These are phyloP conservation scores for Phaedon cochleariae DNA, from an alignment of 2,888 invertebrate species.

Conservation along the genomic window DNA sequence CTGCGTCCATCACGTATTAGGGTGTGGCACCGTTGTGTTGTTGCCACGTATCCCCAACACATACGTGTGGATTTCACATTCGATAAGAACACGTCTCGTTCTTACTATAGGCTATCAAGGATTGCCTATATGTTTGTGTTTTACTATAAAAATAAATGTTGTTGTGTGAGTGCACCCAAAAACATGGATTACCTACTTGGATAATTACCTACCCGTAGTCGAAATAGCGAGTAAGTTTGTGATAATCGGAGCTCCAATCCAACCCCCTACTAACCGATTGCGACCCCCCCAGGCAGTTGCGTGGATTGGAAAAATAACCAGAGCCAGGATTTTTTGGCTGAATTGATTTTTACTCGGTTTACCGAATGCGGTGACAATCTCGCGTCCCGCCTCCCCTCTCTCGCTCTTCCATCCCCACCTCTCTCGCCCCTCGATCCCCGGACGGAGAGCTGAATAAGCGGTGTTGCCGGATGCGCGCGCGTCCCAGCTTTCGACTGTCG, in stretches of 20 bases:
- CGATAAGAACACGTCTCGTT: conserved; percentile 12
- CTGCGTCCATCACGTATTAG: conserved; percentile 26
- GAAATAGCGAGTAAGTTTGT: conserved; percentile 37
- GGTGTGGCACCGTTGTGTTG: conserved; percentile 35
- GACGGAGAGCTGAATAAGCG: conserved; percentile 31
- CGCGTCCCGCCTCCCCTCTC: conserved; percentile 48
- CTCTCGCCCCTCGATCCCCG: neutral
- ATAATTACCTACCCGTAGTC: no score
- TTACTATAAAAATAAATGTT: conserved; percentile 22
- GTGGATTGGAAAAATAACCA: conserved; percentile 21
- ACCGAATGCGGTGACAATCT: conserved; percentile 50
- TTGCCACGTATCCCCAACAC: conserved; percentile 22
- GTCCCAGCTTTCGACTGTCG: conserved; percentile 55
- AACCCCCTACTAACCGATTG: conserved; percentile 29
- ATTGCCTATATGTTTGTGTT: conserved; percentile 24
- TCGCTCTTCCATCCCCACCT: conserved; percentile 38
- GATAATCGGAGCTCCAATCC: conserved; percentile 26
- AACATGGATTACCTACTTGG: conserved; percentile 38
- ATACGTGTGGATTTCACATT: conserved; percentile 24
- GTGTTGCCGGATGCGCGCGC: conserved; percentile 53
- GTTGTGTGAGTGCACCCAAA: conserved; percentile 39
- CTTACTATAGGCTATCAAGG: neutral
- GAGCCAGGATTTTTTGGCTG: conserved; percentile 35
- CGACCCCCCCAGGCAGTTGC: conserved; percentile 2
- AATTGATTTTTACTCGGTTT: conserved; percentile 44